phyloP scores from a whole-genome alignment of 35 echinoderm and acorn worm species.

The Ophioderma brevispina region DNA sequence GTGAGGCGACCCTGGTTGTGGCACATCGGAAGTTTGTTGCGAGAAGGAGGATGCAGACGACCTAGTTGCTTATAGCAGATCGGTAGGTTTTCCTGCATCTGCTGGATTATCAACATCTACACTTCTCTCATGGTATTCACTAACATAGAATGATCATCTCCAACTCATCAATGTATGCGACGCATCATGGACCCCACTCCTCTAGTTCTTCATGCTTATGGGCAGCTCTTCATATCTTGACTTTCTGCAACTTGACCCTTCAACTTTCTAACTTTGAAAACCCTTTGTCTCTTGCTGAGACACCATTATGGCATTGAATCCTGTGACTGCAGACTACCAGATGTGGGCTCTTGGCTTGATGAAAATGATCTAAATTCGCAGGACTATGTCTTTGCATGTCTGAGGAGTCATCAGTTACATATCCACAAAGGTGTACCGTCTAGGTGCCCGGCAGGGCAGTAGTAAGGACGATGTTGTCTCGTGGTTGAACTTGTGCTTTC shows the following conservation, averaged over 20 bases:
- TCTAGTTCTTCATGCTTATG: neutral
- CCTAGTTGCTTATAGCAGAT: constrained; percentile 67
- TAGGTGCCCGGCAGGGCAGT: neutral
- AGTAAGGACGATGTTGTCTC: neutral
- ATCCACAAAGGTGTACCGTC: neutral
- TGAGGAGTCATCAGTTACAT: neutral
- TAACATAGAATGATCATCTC: too few species aligned
- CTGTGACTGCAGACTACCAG: neutral
- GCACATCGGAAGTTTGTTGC: neutral
- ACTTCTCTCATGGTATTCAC: neutral
- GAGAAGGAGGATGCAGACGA: constrained; percentile 66
- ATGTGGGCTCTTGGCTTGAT: neutral
- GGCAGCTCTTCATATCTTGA: too few species aligned
- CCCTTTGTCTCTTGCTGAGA: neutral
- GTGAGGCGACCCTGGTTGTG: neutral
- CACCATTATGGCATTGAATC: constrained; percentile 51
- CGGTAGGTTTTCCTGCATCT: constrained; percentile 55
- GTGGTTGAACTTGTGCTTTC: neutral
- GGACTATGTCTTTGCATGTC: neutral
- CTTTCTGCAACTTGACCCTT: constrained; percentile 6
- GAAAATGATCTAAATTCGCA: neutral
- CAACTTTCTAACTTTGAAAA: neutral
- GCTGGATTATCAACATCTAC: neutral
- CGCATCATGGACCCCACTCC: neutral
- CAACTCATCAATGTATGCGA: constrained; percentile 35